Percentiles rank a stretch among this genome's conserved stretches.
Evolutionary conservation across 2,797 vertebrate genomes (phyloP).

Genomic region (Rhabdomys pumilio): DNA sequence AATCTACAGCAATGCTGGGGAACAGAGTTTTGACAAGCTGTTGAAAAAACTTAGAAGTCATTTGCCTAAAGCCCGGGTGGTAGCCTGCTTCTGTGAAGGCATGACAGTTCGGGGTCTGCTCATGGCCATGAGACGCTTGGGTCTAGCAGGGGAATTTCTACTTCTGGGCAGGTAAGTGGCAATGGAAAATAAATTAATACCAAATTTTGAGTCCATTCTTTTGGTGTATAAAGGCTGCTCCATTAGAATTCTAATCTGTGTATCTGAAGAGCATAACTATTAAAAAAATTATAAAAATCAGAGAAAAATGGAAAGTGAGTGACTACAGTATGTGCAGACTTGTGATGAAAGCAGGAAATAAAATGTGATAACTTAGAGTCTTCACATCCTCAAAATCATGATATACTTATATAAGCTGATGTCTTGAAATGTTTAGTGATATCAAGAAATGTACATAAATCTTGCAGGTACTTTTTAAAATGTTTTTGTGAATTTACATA

Average conservation of each 20-base stretch:
- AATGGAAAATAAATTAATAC: background rate
- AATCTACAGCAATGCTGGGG: conserved; percentile 99
- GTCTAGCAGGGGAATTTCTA: conserved; percentile 95
- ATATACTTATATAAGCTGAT: background rate
- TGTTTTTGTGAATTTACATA: background rate
- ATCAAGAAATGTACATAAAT: background rate
- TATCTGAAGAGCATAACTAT: background rate
- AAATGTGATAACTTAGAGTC: background rate
- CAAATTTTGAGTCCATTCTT: background rate
- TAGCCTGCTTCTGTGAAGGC: conserved; percentile 99
- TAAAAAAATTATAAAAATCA: background rate
- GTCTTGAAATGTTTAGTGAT: background rate
- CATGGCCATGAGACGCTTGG: conserved; percentile 98
- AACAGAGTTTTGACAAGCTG: conserved; percentile 97
- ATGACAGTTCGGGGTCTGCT: conserved; percentile 98
- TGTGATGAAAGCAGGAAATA: background rate
- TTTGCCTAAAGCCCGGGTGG: conserved; percentile 98
- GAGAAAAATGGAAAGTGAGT: conserved; percentile 33
- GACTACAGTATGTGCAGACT: background rate
- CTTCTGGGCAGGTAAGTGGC: conserved; percentile 97
- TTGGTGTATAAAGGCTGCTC: background rate
- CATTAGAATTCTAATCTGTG: background rate
- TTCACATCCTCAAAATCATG: background rate
- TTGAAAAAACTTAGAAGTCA: conserved; percentile 95
- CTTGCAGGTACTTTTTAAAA: conserved; percentile 38